A percentile compares a stretch with the other conserved stretches of the same genome.
Evolutionary conservation across 2,113 vertebrate genomes (phyloP).

Genomic region (Peromyscus leucopus): DNA sequence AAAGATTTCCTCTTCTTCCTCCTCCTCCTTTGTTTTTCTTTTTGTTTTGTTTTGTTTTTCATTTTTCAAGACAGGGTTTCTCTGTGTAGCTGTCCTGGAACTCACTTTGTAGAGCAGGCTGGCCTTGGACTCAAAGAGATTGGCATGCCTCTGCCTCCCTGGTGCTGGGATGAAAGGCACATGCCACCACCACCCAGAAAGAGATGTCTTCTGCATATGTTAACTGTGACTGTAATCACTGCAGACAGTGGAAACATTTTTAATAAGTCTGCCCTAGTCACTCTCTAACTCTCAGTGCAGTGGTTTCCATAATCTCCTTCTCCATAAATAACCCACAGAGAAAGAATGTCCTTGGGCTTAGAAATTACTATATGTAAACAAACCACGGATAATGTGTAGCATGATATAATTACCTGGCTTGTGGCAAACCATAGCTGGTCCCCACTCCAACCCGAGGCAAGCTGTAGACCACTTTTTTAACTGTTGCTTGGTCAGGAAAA

Average conservation of each 20-base stretch:
- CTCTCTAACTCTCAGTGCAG: constrained; percentile 37
- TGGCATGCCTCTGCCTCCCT: neutral
- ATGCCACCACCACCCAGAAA: neutral
- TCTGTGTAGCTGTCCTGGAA: neutral
- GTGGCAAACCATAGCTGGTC: constrained; percentile 98
- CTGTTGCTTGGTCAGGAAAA: constrained; percentile 98
- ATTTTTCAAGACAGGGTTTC: neutral
- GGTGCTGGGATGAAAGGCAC: neutral
- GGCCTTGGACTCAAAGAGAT: neutral
- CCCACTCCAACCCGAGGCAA: constrained; percentile 98
- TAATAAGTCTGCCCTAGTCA: neutral
- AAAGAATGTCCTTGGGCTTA: constrained; percentile 43
- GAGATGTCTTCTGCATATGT: neutral
- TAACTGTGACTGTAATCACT: neutral
- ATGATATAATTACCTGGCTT: constrained; percentile 93
- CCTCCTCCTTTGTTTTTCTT: neutral
- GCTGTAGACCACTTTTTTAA: constrained; percentile 97
- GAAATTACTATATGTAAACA: constrained; percentile 60
- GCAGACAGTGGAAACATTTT: neutral
- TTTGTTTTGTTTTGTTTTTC: neutral
- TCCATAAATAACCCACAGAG: constrained; percentile 50
- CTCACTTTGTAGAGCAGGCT: neutral
- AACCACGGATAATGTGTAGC: constrained; percentile 25
- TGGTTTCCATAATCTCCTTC: constrained; percentile 20
- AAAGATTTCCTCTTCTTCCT: neutral